Evolutionary conservation across 2,113 vertebrate genomes (phyloP).

Genomic region (Sorex araneus): DNA sequence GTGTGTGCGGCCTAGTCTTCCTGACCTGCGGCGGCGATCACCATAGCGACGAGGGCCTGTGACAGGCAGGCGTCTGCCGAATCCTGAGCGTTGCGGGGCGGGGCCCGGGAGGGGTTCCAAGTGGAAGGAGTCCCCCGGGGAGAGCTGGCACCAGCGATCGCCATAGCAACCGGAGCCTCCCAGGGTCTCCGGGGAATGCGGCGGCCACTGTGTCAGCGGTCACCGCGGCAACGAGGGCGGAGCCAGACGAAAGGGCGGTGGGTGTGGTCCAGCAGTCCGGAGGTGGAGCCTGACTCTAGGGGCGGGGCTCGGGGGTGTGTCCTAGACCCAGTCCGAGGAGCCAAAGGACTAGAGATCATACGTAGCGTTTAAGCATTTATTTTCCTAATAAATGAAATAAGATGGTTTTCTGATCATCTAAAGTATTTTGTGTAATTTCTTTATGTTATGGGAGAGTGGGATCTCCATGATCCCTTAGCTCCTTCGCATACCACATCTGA

Average conservation of each 20-base stretch:
- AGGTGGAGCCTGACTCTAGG: neutral
- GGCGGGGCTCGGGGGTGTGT: neutral
- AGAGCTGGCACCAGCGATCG: neutral
- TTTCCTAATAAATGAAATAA: neutral
- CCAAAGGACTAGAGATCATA: neutral
- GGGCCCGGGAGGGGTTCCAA: neutral
- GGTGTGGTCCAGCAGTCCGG: neutral
- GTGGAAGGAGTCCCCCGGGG: neutral
- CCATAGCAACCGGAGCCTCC: slow-evolving; percentile 66
- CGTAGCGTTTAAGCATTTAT: neutral
- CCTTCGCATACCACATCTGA: neutral
- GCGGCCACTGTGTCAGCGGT: neutral
- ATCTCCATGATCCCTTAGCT: neutral
- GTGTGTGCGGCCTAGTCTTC: neutral
- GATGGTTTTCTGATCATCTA: neutral
- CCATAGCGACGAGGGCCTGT: slow-evolving; percentile 61
- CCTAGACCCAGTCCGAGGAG: neutral
- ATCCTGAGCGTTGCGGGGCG: slow-evolving; percentile 17
- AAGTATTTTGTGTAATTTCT: neutral
- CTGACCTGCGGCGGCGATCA: neutral
- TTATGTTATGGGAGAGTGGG: neutral
- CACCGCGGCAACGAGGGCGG: slow-evolving; percentile 57
- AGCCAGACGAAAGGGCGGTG: rapidly evolving
- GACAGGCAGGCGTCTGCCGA: neutral
- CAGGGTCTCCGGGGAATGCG: too few relatives aligned